Conservation (phyloP, 2,888 invertebrate genomes). For the Sepioteuthis lessoniana region DNA sequence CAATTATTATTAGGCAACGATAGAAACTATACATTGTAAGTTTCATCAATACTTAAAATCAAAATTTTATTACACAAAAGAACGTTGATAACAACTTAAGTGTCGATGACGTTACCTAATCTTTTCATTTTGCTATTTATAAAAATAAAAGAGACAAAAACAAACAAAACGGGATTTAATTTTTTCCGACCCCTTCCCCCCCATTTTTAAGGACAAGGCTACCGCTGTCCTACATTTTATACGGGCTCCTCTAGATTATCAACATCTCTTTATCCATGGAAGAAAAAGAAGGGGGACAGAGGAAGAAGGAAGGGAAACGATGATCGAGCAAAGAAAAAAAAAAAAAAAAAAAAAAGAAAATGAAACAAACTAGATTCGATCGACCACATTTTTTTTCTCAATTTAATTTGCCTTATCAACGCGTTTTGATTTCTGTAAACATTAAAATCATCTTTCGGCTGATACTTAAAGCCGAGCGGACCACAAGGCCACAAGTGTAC, state of each 20-base stretch:
- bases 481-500: too few relatives aligned
- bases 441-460: too few relatives aligned
- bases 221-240: background rate
- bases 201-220: background rate
- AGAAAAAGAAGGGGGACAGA: background rate
- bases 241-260: background rate
- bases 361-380: background rate
- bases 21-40: too few relatives aligned
- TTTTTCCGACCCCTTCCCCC: background rate
- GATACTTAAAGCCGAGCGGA: too few relatives aligned
- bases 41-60: too few relatives aligned
- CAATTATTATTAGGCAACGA: background rate
- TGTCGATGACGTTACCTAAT: background rate
- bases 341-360: background rate
- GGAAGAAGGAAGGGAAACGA: background rate
- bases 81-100: background rate
- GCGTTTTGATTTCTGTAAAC: too few relatives aligned
- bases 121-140: background rate
- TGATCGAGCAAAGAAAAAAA: background rate
- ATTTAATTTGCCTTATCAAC: too few relatives aligned
- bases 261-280: background rate
- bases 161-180: background rate
- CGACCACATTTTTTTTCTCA: too few relatives aligned
- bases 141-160: too few relatives aligned
- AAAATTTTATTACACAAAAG: background rate